These are phyloP conservation scores for Euproctis similis DNA, from an alignment of 2,888 invertebrate genomes.

Conservation along the genomic window DNA sequence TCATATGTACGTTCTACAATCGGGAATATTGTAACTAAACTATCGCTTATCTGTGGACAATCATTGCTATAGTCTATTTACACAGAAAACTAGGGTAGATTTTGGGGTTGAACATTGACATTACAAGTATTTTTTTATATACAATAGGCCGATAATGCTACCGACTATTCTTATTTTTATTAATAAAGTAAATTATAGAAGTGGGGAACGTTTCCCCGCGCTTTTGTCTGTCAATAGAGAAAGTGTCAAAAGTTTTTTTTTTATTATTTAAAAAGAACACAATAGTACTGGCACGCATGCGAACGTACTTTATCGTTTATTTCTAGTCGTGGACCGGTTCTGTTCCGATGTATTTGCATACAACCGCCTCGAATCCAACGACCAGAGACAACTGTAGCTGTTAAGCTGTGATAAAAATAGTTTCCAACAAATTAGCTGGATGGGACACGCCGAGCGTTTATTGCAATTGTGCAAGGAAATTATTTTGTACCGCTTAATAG, in stretches of 20 bases:
- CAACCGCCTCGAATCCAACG: conserved; percentile 30
- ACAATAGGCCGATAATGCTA: conserved; percentile 22
- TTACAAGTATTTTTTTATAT: conserved; percentile 18
- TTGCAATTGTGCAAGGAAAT: conserved; percentile 34
- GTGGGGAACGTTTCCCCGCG: conserved; percentile 15
- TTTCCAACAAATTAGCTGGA: conserved; percentile 23
- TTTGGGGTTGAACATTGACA: conserved; percentile 20
- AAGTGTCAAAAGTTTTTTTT: conserved; percentile 14
- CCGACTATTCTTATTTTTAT: conserved; percentile 12
- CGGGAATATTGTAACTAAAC: too few relatives aligned
- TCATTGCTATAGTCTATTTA: too few relatives aligned
- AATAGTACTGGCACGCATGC: conserved; percentile 21
- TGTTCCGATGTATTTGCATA: conserved; percentile 46
- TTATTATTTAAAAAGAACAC: conserved; percentile 7
- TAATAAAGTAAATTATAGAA: conserved; percentile 5
- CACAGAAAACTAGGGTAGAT: conserved; percentile 15
- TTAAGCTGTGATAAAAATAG: conserved; percentile 33
- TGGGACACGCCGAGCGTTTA: conserved; percentile 20
- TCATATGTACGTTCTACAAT: too few relatives aligned
- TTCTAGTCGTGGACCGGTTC: conserved; percentile 42
- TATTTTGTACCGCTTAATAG: conserved; percentile 38
- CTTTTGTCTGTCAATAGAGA: conserved; percentile 8
- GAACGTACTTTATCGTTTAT: conserved; percentile 30
- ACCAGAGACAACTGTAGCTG: conserved; percentile 24
- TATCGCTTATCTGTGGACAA: too few relatives aligned